phyloP scores from a whole-genome alignment of 2,797 vertebrate genomes.

The Phrynocephalus forsythii region DNA sequence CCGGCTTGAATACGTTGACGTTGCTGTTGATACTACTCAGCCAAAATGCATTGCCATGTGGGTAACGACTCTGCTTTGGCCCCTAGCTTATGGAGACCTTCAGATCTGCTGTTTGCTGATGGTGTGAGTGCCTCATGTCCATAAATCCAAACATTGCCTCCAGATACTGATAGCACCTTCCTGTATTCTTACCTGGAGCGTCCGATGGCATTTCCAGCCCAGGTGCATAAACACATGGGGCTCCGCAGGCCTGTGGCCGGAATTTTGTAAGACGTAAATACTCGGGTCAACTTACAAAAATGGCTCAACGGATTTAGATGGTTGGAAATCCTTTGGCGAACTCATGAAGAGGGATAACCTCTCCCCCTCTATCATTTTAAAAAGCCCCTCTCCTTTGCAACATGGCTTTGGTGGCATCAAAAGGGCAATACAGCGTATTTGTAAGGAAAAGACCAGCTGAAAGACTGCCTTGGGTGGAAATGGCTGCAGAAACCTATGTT shows the following conservation, averaged over 20 bases:
- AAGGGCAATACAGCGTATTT: neutral
- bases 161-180: rapidly evolving
- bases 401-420: neutral
- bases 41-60: neutral
- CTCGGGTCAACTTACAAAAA: rapidly evolving
- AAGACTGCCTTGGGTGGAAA: neutral
- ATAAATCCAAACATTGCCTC: neutral
- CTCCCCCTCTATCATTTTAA: neutral
- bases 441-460: neutral
- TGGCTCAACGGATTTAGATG: rapidly evolving
- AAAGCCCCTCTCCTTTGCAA: no score
- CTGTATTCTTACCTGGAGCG: neutral
- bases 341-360: neutral
- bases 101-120: neutral
- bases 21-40: neutral
- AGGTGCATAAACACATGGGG: neutral
- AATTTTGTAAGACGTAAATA: rapidly evolving
- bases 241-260: neutral
- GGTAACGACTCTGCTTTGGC: neutral
- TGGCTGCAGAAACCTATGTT: no score
- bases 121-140: neutral
- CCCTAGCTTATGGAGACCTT: neutral
- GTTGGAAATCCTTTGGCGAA: neutral
- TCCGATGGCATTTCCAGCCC: neutral
- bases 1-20: no score